Base-by-base conservation (phyloP, 2,888 invertebrate species). In the Cataglyphis altisquamis region DNA sequence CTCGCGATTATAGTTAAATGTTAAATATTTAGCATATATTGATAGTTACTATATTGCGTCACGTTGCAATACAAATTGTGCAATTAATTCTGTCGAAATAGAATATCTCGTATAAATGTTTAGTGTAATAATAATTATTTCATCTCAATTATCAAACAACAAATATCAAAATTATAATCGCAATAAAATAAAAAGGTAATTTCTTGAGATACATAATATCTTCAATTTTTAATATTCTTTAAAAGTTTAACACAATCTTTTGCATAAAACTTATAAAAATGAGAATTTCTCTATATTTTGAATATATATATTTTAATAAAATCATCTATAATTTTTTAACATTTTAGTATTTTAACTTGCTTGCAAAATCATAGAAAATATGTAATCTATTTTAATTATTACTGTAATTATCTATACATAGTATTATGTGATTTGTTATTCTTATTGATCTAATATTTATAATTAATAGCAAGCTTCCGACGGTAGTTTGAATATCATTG, bases 341-440 rank as follows among this genome's bases (percentile, higher is more conserved):
- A 55, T 74, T 45, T 55, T 64, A 66, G 52, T 21, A 63, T 62
- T 52, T 62, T 52, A 39, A 52, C 41, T 84, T 82, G 57, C 66
- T 66, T 66, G 41, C 21, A 67, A 29, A 15, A 15, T n/a, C 21
- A 52, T 63, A 74, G 66, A 75, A 67, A 66, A 66, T 57, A 74
- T 64, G 21, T 52, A 74, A 60, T 70, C 18, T 39, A 60, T 88
- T 80, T 63, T 32, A 5, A 75, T 8, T 52, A 55, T 55, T 39
- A 55, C 9, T 66, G 29, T 8, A 55, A 67, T 64, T 67, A 57
- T 29, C 21, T 9, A 57, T 36, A 6, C 6, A 66, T 55, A 84
- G n/a, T 48, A 75, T 86, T 81, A 88, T 90, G 88, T 87, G 88
- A 92, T 91, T 88, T 91, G 84, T 91, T 91, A 74, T 86, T 62